Evolutionary conservation across 1,140 invertebrate species (phyloP), one percentile per base, ranked within the genome.

Genomic region (Anthonomus grandis): DNA sequence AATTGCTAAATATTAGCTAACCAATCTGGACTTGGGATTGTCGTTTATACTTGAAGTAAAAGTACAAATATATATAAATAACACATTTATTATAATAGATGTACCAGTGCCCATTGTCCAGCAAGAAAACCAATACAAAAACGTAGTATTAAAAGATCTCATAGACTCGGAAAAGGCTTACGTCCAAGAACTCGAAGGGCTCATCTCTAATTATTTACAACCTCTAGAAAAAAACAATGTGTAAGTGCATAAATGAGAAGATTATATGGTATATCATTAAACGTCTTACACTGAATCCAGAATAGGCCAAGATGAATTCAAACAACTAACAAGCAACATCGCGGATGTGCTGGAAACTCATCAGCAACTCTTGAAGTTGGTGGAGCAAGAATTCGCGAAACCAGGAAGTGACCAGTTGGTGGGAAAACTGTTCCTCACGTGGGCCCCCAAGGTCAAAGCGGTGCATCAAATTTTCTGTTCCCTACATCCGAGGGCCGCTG

Each of bases 101-200:
- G 61, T 59, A 39, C 59, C 64, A 8, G 60, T 63, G 39, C 64
- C 66, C 1, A 37, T 55, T 10, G 59, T 64, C 34, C 34, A 57
- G 27, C 68, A 67, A 53, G 63, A 70, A 45, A 70, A 69, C 38
- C 63, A 71, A 47, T 70, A 71, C 56, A 65, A 66, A 55, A 63
- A 51, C 25, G 64, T 93, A 64, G 91, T 95, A n/a, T 75, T 97
- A 39, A 90, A 92, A 72, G 94, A 95, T 78, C 83, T 98, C 21
- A 84, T 95, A 54, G 93, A 96, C 67, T 95, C 93, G 19, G 94
- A 98, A 75, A 86, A 83, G 66, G 86, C 87, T 0, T 90, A 95
- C 80, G 87, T 96, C 25, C 83, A 85, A 24, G 93, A 96, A 76
- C 77, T 97, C 64, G 89, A 93, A 67, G 86, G 83, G 44, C 79